phyloP scores from a whole-genome alignment of 2,113 vertebrate genomes.

The Rhizomys pruinosus region DNA sequence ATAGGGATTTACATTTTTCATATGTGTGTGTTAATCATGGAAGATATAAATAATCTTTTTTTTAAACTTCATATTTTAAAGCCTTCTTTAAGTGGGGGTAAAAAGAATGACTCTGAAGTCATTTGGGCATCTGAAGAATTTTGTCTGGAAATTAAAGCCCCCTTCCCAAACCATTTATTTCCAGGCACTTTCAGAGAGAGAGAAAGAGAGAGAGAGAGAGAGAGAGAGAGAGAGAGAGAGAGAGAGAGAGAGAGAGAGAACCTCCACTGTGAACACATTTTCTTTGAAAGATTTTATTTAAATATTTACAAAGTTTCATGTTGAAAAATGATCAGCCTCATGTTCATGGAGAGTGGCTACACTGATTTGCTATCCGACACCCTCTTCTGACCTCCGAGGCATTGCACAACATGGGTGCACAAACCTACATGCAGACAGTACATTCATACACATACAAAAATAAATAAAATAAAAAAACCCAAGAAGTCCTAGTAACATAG shows the following conservation, averaged over 20 bases:
- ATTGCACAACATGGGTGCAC: too few relatives aligned
- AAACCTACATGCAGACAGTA: too few relatives aligned
- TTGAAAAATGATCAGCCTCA: not conserved
- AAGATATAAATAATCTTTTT: slow-evolving; percentile 38
- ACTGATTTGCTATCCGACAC: not conserved
- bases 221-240: slow-evolving; percentile 45
- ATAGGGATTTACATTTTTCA: slow-evolving; percentile 5
- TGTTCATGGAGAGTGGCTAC: not conserved
- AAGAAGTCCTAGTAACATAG: not conserved
- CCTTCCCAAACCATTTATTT: slow-evolving; percentile 24
- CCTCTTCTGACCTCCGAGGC: too few relatives aligned
- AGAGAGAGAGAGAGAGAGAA: slow-evolving; percentile 15
- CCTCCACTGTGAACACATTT: not conserved
- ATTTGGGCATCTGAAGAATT: not conserved
- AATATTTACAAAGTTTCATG: not conserved
- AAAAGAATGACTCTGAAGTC: slow-evolving; percentile 16
- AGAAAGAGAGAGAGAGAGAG: slow-evolving; percentile 34
- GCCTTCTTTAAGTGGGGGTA: not conserved
- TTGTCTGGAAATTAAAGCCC: slow-evolving; percentile 39
- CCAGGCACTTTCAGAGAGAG: slow-evolving; percentile 33
- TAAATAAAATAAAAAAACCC: too few relatives aligned
- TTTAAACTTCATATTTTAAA: not conserved
- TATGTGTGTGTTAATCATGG: not conserved
- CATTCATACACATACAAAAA: too few relatives aligned
- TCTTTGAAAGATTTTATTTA: slow-evolving; percentile 43